Conservation (phyloP, 2,888 invertebrate genomes). For the Phortica magna region DNA sequence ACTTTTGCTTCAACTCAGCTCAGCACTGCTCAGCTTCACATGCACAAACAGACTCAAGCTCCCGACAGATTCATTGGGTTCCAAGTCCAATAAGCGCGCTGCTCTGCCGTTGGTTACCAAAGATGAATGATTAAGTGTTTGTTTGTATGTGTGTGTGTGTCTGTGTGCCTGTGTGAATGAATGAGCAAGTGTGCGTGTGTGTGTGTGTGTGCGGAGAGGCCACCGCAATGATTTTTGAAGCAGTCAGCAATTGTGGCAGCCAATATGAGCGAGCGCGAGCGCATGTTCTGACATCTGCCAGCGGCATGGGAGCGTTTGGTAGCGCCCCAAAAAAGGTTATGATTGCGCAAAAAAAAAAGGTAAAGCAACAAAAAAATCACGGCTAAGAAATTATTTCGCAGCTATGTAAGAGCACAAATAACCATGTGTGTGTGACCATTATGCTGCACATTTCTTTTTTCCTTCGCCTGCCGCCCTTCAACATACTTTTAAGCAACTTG, state of each 20-base stretch:
- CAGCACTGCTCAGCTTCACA: not conserved
- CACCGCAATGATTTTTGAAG: not conserved
- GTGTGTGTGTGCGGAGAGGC: not conserved
- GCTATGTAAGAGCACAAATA: not conserved
- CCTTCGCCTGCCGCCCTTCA: not conserved
- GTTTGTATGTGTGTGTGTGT: conserved; percentile 1
- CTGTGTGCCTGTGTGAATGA: conserved; percentile 4
- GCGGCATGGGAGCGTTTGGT: conserved; percentile 14
- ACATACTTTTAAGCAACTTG: conserved; percentile 17
- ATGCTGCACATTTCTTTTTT: conserved; percentile 5
- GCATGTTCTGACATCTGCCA: conserved; percentile 18
- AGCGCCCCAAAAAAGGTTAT: conserved; percentile 19
- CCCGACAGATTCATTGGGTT: not conserved
- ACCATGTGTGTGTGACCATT: conserved; percentile 11
- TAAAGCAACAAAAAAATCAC: not conserved
- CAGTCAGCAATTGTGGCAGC: not conserved
- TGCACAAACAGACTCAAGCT: not conserved
- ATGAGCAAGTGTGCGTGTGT: not conserved
- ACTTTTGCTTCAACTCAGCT: conserved; percentile 22
- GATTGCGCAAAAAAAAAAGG: conserved; percentile 21
- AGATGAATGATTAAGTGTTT: conserved; percentile 11
- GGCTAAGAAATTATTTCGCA: conserved; percentile 15
- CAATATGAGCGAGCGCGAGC: not conserved
- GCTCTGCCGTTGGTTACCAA: not conserved
- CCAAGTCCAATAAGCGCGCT: not conserved